A percentile compares a stretch with the other conserved stretches of the same genome.
These are phyloP conservation scores for Aelia acuminata DNA, from an alignment of 2,888 invertebrate genomes.

Conservation along the genomic window DNA sequence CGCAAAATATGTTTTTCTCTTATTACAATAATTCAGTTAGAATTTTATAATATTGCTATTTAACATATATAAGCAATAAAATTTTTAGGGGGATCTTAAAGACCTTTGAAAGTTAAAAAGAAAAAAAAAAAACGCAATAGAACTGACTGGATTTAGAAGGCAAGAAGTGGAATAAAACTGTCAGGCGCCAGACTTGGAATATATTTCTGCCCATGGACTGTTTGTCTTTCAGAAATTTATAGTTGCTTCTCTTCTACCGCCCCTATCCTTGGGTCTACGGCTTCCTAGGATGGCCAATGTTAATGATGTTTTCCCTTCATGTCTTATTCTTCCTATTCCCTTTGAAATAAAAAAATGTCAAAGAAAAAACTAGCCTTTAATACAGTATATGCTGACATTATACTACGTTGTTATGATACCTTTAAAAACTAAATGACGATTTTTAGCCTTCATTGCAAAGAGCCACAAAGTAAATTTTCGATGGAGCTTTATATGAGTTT, in stretches of 20 bases:
- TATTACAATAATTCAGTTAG: background rate
- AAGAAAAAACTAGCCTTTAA: too few species aligned
- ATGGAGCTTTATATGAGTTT: too few species aligned
- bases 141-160: background rate
- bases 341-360: background rate
- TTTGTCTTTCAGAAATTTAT: slow-evolving; percentile 40
- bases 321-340: background rate
- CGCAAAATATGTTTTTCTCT: too few species aligned
- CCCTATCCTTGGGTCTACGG: background rate
- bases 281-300: background rate
- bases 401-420: too few species aligned
- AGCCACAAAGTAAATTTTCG: too few species aligned
- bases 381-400: too few species aligned
- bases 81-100: background rate
- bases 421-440: too few species aligned
- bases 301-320: background rate
- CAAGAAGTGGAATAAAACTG: slow-evolving; percentile 38
- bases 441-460: too few species aligned
- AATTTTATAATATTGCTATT: background rate
- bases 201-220: slow-evolving; percentile 13
- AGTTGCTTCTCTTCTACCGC: background rate
- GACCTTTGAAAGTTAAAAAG: background rate
- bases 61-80: background rate
- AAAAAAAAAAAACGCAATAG: background rate
- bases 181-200: slow-evolving; percentile 35